Conservation (phyloP, 1,140 invertebrate species). For the Aphaenogaster ashmeadi region DNA sequence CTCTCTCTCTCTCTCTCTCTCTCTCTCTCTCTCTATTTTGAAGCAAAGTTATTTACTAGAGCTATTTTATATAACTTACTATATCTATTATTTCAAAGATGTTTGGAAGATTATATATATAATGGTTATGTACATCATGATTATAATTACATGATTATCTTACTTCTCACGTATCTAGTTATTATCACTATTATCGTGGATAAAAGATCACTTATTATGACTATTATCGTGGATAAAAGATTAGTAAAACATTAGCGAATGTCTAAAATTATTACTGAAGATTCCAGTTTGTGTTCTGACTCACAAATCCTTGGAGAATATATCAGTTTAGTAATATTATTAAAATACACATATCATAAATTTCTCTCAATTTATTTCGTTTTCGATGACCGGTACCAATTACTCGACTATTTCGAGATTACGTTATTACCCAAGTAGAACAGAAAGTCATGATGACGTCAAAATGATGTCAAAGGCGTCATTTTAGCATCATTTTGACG, state of each 20-base stretch:
- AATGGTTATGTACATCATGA: background rate
- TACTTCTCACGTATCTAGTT: background rate
- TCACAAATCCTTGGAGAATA: background rate
- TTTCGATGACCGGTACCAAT: background rate
- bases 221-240: background rate
- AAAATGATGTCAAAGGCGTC: too few species aligned
- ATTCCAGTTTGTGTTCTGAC: background rate
- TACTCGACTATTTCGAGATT: background rate
- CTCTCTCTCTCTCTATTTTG: background rate
- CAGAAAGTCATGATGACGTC: too few species aligned
- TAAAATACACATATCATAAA: background rate
- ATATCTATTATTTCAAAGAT: background rate
- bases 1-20: background rate
- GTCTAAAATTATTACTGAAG: background rate
- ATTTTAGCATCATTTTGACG: too few species aligned
- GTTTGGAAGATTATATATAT: background rate
- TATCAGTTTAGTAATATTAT: background rate
- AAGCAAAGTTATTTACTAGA: background rate
- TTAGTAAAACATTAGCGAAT: constrained; percentile 18
- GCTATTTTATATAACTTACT: background rate
- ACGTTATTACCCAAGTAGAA: background rate
- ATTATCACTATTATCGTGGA: background rate
- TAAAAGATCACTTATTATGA: background rate
- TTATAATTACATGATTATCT: background rate
- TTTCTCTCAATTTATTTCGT: background rate